Base-by-base conservation (phyloP, 2,888 invertebrate genomes). In the Tipula lateralis region DNA sequence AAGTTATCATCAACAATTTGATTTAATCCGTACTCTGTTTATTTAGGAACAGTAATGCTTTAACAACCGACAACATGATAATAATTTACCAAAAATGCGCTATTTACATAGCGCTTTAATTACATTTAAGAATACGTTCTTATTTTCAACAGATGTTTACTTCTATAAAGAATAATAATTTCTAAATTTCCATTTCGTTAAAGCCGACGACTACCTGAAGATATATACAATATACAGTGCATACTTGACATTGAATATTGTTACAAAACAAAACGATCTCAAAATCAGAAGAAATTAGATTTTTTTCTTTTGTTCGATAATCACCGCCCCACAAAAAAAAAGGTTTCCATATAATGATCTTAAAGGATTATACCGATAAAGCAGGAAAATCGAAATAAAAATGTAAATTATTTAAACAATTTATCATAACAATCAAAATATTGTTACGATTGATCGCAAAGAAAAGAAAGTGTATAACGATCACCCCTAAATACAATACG, bases 391-490 rank as follows among this genome's bases (percentile, higher is more conserved):
- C 24, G 9, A 66, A 66, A 66, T 66, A 66, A 66, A 66, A 66
- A 66, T 66, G 66, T 24, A 24, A 66, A 66, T 66, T n/a, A n/a
- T 44, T 5, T 44, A 44, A 44, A 66, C 66, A 24, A 66, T 66
- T 66, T 66, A 66, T 24, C 66, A 66, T 66, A 24, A 66, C 24
- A 66, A 66, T 66, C 66, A 66, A 66, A 66, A 66, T 66, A 66
- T 66, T 66, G 24, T 66, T 66, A 66, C 66, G 9, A 66, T 66
- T 7, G 24, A 66, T 66, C 66, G 66, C 24, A 12, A 66, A 19
- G 24, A 66, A 66, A 66, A 66, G 66, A 66, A 66, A 66, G 66
- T 24, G 24, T 1, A 66, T 19, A 24, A 66, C 7, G 66, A 66
- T 66, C 66, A 66, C 66, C 66, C 66, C 24, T 66, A 66, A 66